Base-by-base conservation (phyloP, 2,888 invertebrate species). In the Pseudolycoriella hygida region DNA sequence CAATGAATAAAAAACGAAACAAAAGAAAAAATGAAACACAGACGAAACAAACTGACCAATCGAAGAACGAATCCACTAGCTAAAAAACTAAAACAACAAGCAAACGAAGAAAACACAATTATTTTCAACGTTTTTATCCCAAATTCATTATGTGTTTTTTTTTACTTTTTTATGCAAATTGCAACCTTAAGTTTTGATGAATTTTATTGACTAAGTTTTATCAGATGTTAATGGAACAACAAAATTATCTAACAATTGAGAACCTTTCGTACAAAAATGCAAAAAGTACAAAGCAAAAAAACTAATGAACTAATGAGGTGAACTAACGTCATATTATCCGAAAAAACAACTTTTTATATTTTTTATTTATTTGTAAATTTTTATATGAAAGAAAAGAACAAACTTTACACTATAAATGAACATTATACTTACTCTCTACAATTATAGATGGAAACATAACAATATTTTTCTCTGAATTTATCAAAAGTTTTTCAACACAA, bases 71-170 rank as follows among this genome's bases (percentile, higher is more conserved):
- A 14, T 34, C 34, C 34, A 34, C 15, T 14, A 4, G 25, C 25
- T 25, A 25, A 25, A 25, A 4, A 8, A 25, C 25, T 4, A 25
- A 4, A 25, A 25, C 25, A 25, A 25, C 25, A 25, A 25, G 8
- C 25, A 44, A 47, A 48, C 46, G 25, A 25, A 25, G 48, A 47
- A 46, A 50, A 46, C 48, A 50, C 48, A 45, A 39, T 34, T 42
- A 37, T 39, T 40, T n/a, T 40, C 43, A 43, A 48, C 44, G 49
- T 50, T 50, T 49, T 50, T 50, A 50, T 50, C 50, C 50, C 50
- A 50, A 50, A 49, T 49, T 49, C 48, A 47, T 46, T 46, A 31
- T 3, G 14, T 6, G 19, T 46, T 46, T 42, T 20, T 19, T 37
- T 42, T 32, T 41, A 17, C 17, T 46, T 42, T 40, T 25, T 34